Conservation (phyloP, 2,113 vertebrate species). For the Synchiropus splendidus region DNA sequence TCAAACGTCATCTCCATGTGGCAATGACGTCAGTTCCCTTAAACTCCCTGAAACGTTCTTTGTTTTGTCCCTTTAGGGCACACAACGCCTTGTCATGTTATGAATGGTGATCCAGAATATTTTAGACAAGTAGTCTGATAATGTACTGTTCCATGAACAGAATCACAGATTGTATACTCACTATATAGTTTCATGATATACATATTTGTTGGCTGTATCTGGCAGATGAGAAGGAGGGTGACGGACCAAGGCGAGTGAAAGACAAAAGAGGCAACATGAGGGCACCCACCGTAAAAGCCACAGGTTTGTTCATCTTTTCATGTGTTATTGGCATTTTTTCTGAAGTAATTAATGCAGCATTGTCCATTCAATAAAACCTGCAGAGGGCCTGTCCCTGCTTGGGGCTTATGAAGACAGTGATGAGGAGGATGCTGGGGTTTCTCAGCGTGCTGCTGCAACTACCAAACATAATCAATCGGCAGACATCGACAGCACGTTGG, state of each 20-base stretch:
- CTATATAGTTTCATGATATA: too few species aligned
- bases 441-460: conserved; percentile 32
- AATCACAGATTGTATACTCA: too few species aligned
- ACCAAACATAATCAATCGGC: conserved; percentile 67
- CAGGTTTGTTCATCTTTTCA: conserved; percentile 60
- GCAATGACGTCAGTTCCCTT: too few species aligned
- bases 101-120: too few species aligned
- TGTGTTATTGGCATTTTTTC: background rate
- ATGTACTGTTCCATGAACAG: too few species aligned
- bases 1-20: too few species aligned
- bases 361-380: background rate
- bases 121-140: too few species aligned
- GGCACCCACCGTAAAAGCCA: conserved; percentile 76
- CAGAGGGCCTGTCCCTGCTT: conserved; percentile 88
- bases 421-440: conserved; percentile 76
- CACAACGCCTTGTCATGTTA: too few species aligned
- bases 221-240: conserved; percentile 78
- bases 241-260: conserved; percentile 57
- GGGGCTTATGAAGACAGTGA: conserved; percentile 95
- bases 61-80: too few species aligned
- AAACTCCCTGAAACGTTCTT: too few species aligned
- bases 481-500: conserved; percentile 93
- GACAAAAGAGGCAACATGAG: conserved; percentile 61
- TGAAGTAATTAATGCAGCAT: background rate
- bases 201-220: conserved; percentile 3